Base-by-base conservation (phyloP, 1,140 invertebrate genomes). In the Tetramorium simillimum region DNA sequence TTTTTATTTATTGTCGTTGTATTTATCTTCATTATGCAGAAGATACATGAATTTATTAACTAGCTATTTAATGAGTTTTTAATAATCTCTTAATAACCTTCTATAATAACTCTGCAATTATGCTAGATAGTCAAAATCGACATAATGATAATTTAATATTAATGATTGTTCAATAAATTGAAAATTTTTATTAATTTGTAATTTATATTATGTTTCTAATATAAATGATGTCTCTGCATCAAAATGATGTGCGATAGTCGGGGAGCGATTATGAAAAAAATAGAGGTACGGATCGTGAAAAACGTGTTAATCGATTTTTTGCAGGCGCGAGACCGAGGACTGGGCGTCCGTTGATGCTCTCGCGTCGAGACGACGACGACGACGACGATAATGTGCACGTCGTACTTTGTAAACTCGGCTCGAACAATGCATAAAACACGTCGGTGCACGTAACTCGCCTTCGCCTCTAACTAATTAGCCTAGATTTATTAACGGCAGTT, bases 401-500 rank as follows among this genome's bases (percentile, higher is more conserved):
- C 43, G 37, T 24, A 73, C 67, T 82, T 84, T 49, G 53, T 46
- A 73, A 82, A 60, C 80, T 84, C 40, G 24, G n/a, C 40, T 73
- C 69, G 40, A 75, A 84, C 80, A 53, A 56, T 81, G 65, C 78
- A 81, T 81, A 70, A 81, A 81, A 81, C 65, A 81, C 28, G 21
- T 70, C 46, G 40, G 53, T 5, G 37, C 43, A 73, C 69, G 69
- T 84, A 84, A 53, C 24, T 53, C 46, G 69, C 12, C 53, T 75
- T 46, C 16, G 28, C 60, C 33, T 75, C 49, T 33, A 65, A 77
- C 82, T 85, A 85, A 85, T 85, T 85, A 85, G 75, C 58, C 73
- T 85, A 51, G 73, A 85, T 78, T 85, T 85, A 85, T 85, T 76
- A 85, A 85, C 73, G 73, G 82, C 21, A 85, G 82, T 85, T 85